Conservation (phyloP, 2,888 invertebrate species). For the Melangyna quadrimaculata region DNA sequence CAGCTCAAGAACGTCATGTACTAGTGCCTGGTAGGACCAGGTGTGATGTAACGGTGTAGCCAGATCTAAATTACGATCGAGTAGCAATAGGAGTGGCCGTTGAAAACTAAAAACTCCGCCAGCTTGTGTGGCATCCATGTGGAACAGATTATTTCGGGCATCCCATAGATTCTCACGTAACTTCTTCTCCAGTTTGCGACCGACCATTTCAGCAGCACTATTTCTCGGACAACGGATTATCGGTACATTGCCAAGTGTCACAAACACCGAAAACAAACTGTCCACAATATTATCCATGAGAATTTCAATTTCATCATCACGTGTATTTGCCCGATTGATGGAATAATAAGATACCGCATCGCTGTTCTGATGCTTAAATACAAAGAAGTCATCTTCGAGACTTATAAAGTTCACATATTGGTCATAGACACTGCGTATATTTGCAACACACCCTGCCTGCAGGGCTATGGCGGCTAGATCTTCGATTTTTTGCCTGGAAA, state of each 20-base stretch:
- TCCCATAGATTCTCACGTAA: slow-evolving; percentile 98
- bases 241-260: slow-evolving; percentile 91
- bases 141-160: slow-evolving; percentile 97
- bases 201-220: slow-evolving; percentile 99
- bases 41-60: slow-evolving; percentile 99
- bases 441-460: slow-evolving; percentile 93
- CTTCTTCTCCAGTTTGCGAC: slow-evolving; percentile 97
- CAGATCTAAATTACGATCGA: slow-evolving; percentile 97
- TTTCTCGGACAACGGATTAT: slow-evolving; percentile 89
- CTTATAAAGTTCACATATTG: slow-evolving; percentile 99
- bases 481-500: slow-evolving; percentile 95
- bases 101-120: slow-evolving; percentile 92
- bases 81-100: slow-evolving; percentile 93
- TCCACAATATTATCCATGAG: slow-evolving; percentile 98
- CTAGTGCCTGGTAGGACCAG: slow-evolving; percentile 99
- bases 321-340: slow-evolving; percentile 95
- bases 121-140: slow-evolving; percentile 89
- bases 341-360: slow-evolving; percentile 96
- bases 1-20: slow-evolving; percentile 97
- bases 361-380: slow-evolving; percentile 95
- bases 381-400: slow-evolving; percentile 98
- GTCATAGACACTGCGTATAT: slow-evolving; percentile 97
- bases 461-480: slow-evolving; percentile 96
- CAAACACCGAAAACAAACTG: slow-evolving; percentile 98
- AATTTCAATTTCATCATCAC: slow-evolving; percentile 96